Conservation (phyloP, 2,797 vertebrate genomes). For the Cuniculus paca region DNA sequence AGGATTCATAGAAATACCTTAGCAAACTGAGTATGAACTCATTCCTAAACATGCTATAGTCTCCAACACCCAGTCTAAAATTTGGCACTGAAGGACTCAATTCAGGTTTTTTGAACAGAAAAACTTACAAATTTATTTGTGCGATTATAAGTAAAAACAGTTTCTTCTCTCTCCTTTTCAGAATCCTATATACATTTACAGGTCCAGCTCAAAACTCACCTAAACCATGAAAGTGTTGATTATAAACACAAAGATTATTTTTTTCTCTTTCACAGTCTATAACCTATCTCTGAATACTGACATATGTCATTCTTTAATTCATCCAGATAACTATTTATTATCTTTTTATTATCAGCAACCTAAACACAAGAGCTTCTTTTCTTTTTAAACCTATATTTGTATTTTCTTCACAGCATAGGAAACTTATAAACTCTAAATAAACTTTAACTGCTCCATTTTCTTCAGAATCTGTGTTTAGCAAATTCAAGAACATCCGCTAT, state of each 20-base stretch:
- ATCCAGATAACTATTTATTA: conserved; percentile 42
- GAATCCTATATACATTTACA: conserved; percentile 32
- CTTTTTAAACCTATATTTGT: neutral
- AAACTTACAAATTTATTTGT: conserved; percentile 28
- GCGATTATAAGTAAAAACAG: conserved; percentile 55
- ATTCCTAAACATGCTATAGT: neutral
- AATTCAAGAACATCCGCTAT: conserved; percentile 41
- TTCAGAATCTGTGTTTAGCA: conserved; percentile 25
- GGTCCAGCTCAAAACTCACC: neutral
- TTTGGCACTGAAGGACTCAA: neutral
- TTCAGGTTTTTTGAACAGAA: conserved; percentile 40
- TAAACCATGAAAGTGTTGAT: conserved; percentile 14
- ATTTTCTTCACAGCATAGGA: conserved; percentile 7
- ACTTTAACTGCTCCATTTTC: conserved; percentile 10
- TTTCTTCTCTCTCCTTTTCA: neutral
- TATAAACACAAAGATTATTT: conserved; percentile 5
- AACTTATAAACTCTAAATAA: conserved; percentile 46
- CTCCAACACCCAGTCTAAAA: neutral
- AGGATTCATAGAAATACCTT: neutral
- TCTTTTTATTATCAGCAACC: conserved; percentile 60
- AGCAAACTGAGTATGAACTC: neutral
- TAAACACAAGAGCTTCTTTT: neutral
- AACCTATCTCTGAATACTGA: conserved; percentile 22
- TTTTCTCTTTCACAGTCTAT: neutral
- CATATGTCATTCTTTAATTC: conserved; percentile 57